Evolutionary conservation across 2,113 vertebrate genomes (phyloP).

Genomic region (Hypomesus transpacificus): DNA sequence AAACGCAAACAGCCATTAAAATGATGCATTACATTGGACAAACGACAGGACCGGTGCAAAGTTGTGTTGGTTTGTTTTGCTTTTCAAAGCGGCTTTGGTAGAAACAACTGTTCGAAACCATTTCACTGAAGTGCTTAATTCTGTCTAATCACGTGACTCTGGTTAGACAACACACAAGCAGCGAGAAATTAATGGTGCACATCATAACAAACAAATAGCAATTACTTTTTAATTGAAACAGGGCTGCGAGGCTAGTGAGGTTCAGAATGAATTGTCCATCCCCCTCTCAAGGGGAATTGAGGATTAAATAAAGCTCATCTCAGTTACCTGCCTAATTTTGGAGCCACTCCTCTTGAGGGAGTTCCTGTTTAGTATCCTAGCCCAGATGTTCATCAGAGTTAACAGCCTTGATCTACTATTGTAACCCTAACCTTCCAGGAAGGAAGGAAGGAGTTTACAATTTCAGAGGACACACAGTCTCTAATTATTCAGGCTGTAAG

Average conservation of each 20-base stretch:
- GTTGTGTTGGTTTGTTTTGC: conserved; percentile 2
- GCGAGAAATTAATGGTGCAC: conserved; percentile 28
- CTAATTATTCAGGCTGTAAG: neutral
- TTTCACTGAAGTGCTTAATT: conserved; percentile 15
- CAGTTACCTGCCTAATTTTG: conserved; percentile 6
- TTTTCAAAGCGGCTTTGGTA: neutral
- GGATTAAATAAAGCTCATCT: conserved; percentile 21
- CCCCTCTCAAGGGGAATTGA: conserved; percentile 9
- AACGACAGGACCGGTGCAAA: neutral
- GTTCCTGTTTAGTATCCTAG: neutral
- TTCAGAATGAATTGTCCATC: conserved; percentile 24
- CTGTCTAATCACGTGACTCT: conserved; percentile 19
- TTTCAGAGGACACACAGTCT: neutral
- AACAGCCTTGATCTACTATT: neutral
- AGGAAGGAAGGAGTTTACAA: neutral
- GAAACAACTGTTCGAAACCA: neutral
- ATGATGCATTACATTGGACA: too few relatives aligned
- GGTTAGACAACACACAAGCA: conserved; percentile 23
- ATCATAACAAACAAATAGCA: conserved; percentile 41
- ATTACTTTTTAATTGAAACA: conserved; percentile 40
- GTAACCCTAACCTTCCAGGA: neutral
- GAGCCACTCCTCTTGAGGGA: conserved; percentile 3
- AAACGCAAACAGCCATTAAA: too few relatives aligned
- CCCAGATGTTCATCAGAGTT: neutral
- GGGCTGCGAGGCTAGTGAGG: conserved; percentile 7